Evolutionary conservation across 2,888 invertebrate species (phyloP), one percentile per base, ranked within the genome.

Genomic region (Temnothorax rugatulus): DNA sequence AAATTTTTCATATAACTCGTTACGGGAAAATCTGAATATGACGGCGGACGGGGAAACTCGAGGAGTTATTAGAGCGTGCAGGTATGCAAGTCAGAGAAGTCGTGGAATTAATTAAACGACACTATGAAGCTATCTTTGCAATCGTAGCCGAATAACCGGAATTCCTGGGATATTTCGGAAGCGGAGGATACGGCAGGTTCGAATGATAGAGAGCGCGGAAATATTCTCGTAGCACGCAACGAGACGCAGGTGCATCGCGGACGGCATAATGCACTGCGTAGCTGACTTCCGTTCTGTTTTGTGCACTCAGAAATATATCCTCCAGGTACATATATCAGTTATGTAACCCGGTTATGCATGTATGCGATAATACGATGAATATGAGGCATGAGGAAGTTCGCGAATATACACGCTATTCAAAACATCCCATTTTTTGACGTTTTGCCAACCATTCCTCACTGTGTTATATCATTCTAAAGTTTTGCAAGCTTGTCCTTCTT

Each of bases 221-320:
- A 57, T 77, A 44, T 34, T 77, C 54, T 57, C 59, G n/a, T 34
- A 59, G 21, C 15, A 59, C 47, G 69, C 79, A 71, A 63, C 44
- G 73, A 71, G 73, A 71, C 59, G 71, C 79, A 81, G 79, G 79
- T 81, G 73, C 73, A 61, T 50, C 79, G 47, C 59, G 38, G 50
- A 25, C 25, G 47, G 59, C 79, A 81, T 81, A 81, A 81, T 71
- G 73, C 47, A 73, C 73, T 59, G 73, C 79, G 59, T 81, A 34
- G 73, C 59, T 73, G 18, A 73, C 71, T 59, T 73, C 71, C 79
- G 79, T 21, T 81, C 73, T 81, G 79, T 81, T 81, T 71, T 81
- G 47, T 29, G 57, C 68, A 44, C 29, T 47, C 59, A 47, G 79
- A 71, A 73, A 81, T 71, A 71, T 61, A 71, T 59, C 18, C 73